These are phyloP conservation scores for Selene dorsalis DNA, from an alignment of 2,797 vertebrate species.

Conservation along the genomic window DNA sequence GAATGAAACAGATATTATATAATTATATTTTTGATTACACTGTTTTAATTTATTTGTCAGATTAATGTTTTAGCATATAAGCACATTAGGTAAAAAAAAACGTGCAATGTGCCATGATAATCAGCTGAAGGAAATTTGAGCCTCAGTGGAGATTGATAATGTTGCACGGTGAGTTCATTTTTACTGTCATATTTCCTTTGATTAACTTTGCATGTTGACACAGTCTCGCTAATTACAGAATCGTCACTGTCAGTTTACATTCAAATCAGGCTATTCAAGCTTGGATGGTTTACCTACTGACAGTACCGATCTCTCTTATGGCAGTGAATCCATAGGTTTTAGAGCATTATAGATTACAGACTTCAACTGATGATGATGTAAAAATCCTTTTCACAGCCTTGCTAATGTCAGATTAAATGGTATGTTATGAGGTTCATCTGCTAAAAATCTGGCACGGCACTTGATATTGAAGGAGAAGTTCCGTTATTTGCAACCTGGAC, in stretches of 20 bases:
- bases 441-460: not conserved
- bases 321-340: not conserved
- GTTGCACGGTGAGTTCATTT: not conserved
- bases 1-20: slow-evolving; percentile 55
- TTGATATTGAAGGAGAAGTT: too few species aligned
- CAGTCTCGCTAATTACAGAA: slow-evolving; percentile 6
- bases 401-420: not conserved
- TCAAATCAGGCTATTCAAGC: not conserved
- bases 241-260: slow-evolving; percentile 3
- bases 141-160: not conserved
- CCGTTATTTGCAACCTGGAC: too few species aligned
- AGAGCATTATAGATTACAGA: slow-evolving; percentile 20
- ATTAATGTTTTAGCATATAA: not conserved
- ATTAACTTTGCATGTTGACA: not conserved
- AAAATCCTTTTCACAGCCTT: slow-evolving; percentile 12
- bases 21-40: slow-evolving; percentile 10
- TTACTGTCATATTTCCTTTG: not conserved
- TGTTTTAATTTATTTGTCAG: not conserved
- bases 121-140: slow-evolving; percentile 5
- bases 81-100: not conserved
- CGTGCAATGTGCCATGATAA: not conserved
- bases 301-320: slow-evolving; percentile 11
- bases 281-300: not conserved
- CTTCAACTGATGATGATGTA: not conserved
- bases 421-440: not conserved